Evolutionary conservation across 2,113 vertebrate species (phyloP).

Genomic region (Xiphophorus couchianus): DNA sequence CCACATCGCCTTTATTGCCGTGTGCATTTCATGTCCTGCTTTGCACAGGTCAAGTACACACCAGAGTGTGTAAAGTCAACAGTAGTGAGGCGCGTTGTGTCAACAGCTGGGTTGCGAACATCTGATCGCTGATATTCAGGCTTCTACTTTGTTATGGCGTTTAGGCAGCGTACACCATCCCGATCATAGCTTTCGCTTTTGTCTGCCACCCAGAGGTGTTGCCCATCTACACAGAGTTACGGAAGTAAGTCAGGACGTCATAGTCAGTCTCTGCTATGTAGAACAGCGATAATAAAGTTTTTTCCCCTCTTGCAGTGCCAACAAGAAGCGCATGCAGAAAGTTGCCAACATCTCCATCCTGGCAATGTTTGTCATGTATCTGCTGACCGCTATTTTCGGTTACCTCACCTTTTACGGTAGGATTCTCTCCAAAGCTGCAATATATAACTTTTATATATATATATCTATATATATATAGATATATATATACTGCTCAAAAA

Average conservation of each 20-base stretch:
- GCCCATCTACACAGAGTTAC: constrained; percentile 87
- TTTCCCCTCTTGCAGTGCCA: constrained; percentile 71
- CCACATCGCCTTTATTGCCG: background rate
- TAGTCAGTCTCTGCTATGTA: background rate
- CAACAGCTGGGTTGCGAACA: background rate
- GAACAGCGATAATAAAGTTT: too few relatives aligned
- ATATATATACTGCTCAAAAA: too few relatives aligned
- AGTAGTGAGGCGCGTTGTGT: constrained; percentile 6
- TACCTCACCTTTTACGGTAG: constrained; percentile 90
- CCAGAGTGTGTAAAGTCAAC: constrained; percentile 1
- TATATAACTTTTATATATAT: too few relatives aligned
- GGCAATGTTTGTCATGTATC: constrained; percentile 90
- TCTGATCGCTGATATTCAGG: background rate
- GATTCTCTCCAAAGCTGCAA: background rate
- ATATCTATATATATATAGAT: too few relatives aligned
- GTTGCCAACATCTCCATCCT: constrained; percentile 87
- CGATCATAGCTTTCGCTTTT: constrained; percentile 88
- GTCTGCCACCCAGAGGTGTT: constrained; percentile 89
- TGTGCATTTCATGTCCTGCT: constrained; percentile 7
- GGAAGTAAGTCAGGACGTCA: constrained; percentile 74
- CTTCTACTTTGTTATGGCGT: constrained; percentile 38
- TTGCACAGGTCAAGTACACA: background rate
- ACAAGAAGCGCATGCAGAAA: constrained; percentile 85
- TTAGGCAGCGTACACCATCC: constrained; percentile 84
- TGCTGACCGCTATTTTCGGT: constrained; percentile 86